Evolutionary conservation across 2,113 vertebrate genomes (phyloP).

Genomic region (Gadus macrocephalus): DNA sequence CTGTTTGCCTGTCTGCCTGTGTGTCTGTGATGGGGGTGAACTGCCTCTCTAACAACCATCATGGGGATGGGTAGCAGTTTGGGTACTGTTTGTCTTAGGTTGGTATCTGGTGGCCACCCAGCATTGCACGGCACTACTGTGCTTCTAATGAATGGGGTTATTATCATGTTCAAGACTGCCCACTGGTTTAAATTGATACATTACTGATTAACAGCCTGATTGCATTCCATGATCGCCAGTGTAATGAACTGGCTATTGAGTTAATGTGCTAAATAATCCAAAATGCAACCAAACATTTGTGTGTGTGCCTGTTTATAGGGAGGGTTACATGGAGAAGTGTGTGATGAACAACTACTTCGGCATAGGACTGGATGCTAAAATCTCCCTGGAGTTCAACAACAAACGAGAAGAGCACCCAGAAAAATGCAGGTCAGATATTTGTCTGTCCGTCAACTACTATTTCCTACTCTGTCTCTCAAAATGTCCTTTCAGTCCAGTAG

Average conservation of each 20-base stretch:
- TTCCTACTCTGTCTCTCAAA: no score
- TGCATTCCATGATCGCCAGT: no score
- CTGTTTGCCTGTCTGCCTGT: neutral
- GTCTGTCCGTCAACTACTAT: neutral
- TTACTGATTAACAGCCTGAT: no score
- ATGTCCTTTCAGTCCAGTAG: no score
- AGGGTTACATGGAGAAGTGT: constrained; percentile 96
- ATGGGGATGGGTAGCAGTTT: no score
- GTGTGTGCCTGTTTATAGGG: constrained; percentile 65
- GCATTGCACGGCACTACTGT: no score
- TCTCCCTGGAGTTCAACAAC: constrained; percentile 98
- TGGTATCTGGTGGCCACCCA: neutral
- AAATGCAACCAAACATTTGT: neutral
- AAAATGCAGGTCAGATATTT: constrained; percentile 88
- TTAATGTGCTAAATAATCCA: no score
- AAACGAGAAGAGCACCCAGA: constrained; percentile 96
- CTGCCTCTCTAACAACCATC: no score
- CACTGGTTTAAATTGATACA: no score
- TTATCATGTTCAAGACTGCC: no score
- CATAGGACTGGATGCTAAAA: constrained; percentile 96
- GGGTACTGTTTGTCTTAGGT: neutral
- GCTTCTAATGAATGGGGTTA: no score
- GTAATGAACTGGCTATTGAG: no score
- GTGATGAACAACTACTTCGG: constrained; percentile 99
- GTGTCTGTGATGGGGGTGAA: neutral